These are phyloP conservation scores for Pachyseris speciosa DNA, from an alignment of 64 coral and sea anemone species.

Conservation along the genomic window DNA sequence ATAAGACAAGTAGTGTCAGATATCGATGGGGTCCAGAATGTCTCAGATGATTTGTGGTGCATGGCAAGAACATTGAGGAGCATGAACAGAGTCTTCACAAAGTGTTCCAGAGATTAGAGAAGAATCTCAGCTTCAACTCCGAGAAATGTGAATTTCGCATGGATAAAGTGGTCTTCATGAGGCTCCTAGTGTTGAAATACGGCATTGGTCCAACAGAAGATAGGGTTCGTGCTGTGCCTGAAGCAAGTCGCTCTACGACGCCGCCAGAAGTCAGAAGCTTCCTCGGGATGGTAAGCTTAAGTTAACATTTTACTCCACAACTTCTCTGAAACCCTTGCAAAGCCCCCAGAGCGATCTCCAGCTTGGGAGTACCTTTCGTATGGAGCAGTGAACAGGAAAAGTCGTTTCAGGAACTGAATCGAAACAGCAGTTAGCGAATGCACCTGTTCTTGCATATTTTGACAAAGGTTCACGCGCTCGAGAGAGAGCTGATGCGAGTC, in stretches of 20 bases:
- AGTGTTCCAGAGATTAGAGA: constrained; percentile 4
- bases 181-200: constrained; percentile 19
- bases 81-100: constrained; percentile 28
- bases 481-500: constrained; percentile 25
- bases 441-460: constrained; percentile 11
- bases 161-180: constrained; percentile 38
- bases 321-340: constrained; percentile 9
- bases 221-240: not conserved
- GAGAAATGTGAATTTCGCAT: constrained; percentile 41
- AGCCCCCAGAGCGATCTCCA: not conserved
- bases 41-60: constrained; percentile 34
- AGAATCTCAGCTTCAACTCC: constrained; percentile 26
- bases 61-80: not conserved
- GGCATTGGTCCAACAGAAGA: constrained; percentile 42
- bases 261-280: not conserved
- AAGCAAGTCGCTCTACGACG: not conserved
- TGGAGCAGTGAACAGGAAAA: not conserved
- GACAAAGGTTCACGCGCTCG: not conserved
- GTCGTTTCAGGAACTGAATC: constrained; percentile 2
- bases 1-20: constrained; percentile 4
- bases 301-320: not conserved
- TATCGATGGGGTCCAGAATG: not conserved
- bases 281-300: constrained; percentile 8
- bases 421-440: not conserved
- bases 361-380: not conserved